phyloP scores from a whole-genome alignment of 1,140 invertebrate species.

The Trinorchestia longiramus region DNA sequence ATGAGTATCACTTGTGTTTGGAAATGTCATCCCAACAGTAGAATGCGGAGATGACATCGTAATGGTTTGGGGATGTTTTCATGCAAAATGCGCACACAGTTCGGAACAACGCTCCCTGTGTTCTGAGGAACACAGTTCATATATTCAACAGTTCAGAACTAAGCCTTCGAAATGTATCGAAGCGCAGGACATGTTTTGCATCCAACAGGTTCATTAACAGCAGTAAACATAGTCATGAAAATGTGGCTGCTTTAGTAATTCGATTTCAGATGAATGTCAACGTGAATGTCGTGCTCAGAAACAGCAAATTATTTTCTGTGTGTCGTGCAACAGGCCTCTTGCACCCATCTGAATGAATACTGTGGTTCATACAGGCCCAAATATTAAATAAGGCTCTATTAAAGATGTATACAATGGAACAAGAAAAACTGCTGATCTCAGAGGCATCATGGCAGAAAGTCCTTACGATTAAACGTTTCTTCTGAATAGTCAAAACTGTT shows the following conservation, averaged over 20 bases:
- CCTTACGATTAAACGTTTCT: neutral
- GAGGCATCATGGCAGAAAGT: neutral
- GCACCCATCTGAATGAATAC: neutral
- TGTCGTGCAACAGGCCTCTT: neutral
- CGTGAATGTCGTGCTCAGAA: neutral
- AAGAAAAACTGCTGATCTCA: neutral
- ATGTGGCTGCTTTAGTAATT: neutral
- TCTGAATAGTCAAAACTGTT: neutral
- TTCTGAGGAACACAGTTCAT: neutral
- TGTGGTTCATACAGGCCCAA: neutral
- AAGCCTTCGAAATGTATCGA: neutral
- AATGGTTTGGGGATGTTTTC: neutral
- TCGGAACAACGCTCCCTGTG: neutral
- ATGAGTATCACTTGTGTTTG: neutral
- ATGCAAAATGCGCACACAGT: neutral
- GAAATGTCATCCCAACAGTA: neutral
- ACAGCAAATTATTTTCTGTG: neutral
- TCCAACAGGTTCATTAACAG: neutral
- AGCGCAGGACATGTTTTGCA: neutral
- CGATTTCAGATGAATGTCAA: neutral
- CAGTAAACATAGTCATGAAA: neutral
- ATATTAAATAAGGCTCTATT: neutral
- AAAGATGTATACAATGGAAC: neutral
- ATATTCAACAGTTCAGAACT: too few relatives aligned
- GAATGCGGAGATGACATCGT: neutral